These are phyloP conservation scores for Ptychochromis oligacanthus DNA, from an alignment of 2,113 vertebrate genomes.

Conservation along the genomic window DNA sequence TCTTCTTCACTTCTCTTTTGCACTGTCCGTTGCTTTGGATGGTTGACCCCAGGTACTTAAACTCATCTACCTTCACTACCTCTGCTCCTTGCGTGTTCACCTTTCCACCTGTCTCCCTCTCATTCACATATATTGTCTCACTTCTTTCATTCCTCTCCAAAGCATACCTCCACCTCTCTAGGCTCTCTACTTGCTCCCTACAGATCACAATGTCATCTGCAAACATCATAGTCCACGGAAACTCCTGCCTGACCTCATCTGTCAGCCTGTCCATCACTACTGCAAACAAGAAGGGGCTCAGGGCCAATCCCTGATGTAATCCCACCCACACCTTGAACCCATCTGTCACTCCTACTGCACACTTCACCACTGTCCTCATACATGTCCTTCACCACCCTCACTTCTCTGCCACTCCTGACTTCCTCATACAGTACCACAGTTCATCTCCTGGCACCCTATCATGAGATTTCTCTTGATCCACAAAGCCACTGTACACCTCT, in stretches of 20 bases:
- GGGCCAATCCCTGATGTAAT: no score
- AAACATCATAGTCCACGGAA: neutral
- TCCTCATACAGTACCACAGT: neutral
- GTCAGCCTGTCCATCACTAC: no score
- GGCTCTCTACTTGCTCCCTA: no score
- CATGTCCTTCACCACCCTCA: neutral
- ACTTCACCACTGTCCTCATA: no score
- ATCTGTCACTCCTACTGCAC: neutral
- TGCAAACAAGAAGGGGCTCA: no score
- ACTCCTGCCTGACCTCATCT: neutral
- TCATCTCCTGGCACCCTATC: neutral
- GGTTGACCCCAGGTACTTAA: neutral
- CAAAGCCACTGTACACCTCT: neutral
- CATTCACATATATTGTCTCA: neutral
- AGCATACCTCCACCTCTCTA: neutral
- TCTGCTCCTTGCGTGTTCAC: no score
- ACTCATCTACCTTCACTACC: no score
- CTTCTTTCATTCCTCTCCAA: neutral
- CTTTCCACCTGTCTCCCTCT: fast-evolving
- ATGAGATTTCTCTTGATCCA: neutral
- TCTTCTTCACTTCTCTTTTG: neutral
- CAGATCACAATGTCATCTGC: neutral
- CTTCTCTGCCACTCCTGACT: no score
- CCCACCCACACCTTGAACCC: no score
- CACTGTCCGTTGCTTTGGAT: no score